These are phyloP conservation scores for Paedocypris micromegethes DNA, from an alignment of 2,797 vertebrate genomes.

Conservation along the genomic window DNA sequence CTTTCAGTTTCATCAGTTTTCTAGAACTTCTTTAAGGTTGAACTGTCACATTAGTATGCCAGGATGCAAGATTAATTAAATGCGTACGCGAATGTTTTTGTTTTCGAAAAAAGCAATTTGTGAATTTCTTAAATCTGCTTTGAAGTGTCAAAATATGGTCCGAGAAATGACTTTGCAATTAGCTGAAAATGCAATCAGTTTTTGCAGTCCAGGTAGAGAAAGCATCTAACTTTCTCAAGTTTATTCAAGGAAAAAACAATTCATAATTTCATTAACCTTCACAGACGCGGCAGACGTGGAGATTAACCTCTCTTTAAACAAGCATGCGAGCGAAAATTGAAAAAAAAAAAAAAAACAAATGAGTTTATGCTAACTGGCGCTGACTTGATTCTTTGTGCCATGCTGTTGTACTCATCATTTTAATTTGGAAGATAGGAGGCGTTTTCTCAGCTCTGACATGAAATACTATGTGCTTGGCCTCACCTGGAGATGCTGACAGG, in stretches of 20 bases:
- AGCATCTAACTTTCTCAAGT: neutral
- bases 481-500: slow-evolving; percentile 30
- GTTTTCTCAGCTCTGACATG: slow-evolving; percentile 28
- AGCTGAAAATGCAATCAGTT: slow-evolving; percentile 26
- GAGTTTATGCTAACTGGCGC: slow-evolving; percentile 16
- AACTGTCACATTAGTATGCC: too few species aligned
- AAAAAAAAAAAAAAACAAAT: neutral
- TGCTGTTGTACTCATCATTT: slow-evolving; percentile 31
- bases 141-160: slow-evolving; percentile 19
- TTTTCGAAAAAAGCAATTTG: neutral
- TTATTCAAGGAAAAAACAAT: slow-evolving; percentile 15
- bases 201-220: slow-evolving; percentile 21
- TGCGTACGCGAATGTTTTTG: neutral
- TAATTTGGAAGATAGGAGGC: slow-evolving; percentile 32
- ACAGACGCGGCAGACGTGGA: slow-evolving; percentile 20
- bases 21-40: too few species aligned
- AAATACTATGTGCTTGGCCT: slow-evolving; percentile 39
- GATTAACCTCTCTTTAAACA: slow-evolving; percentile 30
- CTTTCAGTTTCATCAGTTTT: too few species aligned
- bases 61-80: neutral
- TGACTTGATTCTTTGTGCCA: slow-evolving; percentile 12
- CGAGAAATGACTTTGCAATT: slow-evolving; percentile 23
- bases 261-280: slow-evolving; percentile 39
- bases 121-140: slow-evolving; percentile 18
- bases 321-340: slow-evolving; percentile 4